phyloP scores from a whole-genome alignment of 2,888 invertebrate species.

The Philonicus albiceps region DNA sequence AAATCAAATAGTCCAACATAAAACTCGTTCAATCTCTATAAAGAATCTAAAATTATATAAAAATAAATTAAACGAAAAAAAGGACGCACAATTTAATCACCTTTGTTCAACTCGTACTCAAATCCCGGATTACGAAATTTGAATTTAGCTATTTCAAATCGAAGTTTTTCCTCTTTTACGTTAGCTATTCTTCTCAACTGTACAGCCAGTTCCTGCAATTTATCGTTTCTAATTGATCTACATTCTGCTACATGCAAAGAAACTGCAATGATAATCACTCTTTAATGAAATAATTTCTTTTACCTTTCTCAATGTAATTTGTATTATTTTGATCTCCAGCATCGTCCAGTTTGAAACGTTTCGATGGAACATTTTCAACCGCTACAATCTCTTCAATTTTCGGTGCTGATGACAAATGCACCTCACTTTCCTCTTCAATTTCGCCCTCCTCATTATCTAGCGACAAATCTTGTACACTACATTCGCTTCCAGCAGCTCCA shows the following conservation, averaged over 20 bases:
- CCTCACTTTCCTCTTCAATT: not conserved
- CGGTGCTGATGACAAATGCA: not conserved
- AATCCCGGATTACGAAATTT: constrained; percentile 63
- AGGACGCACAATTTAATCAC: not conserved
- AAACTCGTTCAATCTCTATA: not conserved
- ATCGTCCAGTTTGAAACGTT: constrained; percentile 31
- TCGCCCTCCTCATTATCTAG: not conserved
- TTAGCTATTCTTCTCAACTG: constrained; percentile 61
- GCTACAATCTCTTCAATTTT: not conserved
- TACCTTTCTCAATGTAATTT: not conserved
- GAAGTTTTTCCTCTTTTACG: constrained; percentile 59
- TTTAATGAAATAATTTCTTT: not conserved
- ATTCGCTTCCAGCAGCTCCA: not conserved
- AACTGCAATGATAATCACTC: not conserved
- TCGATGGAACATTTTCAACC: not conserved
- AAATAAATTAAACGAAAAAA: too few relatives aligned
- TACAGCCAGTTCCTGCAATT: constrained; percentile 49
- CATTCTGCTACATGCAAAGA: not conserved
- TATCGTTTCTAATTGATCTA: not conserved
- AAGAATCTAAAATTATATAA: not conserved
- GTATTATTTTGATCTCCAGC: not conserved
- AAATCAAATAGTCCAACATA: too few relatives aligned
- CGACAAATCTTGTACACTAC: not conserved
- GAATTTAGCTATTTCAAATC: constrained; percentile 61
- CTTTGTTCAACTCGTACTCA: constrained; percentile 55